Conservation (phyloP, 2,797 vertebrate species). For the Clamator glandarius region DNA sequence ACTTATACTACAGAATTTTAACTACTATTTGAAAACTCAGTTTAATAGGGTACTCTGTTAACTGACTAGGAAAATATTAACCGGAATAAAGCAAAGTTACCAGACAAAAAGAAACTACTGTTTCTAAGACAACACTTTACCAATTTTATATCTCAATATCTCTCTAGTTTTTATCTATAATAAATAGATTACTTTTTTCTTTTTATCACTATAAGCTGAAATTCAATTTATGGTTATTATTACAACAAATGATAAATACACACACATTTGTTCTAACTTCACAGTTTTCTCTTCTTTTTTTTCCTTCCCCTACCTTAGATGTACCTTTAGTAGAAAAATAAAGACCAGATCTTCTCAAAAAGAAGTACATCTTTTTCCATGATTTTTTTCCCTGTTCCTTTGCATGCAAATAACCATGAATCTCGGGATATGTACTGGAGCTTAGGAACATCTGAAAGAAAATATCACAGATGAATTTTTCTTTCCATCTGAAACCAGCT, state of each 20-base stretch:
- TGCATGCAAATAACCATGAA: slow-evolving; percentile 92
- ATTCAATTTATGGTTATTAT: not conserved
- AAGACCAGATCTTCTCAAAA: slow-evolving; percentile 94
- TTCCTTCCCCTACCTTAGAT: slow-evolving; percentile 87
- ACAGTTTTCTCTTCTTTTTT: not conserved
- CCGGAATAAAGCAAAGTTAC: not conserved
- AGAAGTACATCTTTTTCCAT: slow-evolving; percentile 96
- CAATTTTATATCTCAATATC: not conserved
- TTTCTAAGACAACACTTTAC: not conserved
- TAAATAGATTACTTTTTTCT: not conserved
- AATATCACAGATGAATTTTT: not conserved
- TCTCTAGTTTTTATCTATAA: not conserved
- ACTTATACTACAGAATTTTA: not conserved
- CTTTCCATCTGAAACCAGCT: not conserved
- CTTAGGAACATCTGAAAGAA: slow-evolving; percentile 90
- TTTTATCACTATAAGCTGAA: not conserved
- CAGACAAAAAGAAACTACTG: not conserved
- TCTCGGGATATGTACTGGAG: slow-evolving; percentile 94
- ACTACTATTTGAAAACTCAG: not conserved
- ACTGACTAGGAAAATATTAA: not conserved
- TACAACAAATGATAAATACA: not conserved
- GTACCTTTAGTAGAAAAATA: slow-evolving; percentile 98
- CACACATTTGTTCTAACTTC: not conserved
- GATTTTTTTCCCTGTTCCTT: slow-evolving; percentile 94
- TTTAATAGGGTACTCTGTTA: not conserved